Conservation (phyloP, 2,113 vertebrate species). For the Romanogobio albipinnatus region DNA sequence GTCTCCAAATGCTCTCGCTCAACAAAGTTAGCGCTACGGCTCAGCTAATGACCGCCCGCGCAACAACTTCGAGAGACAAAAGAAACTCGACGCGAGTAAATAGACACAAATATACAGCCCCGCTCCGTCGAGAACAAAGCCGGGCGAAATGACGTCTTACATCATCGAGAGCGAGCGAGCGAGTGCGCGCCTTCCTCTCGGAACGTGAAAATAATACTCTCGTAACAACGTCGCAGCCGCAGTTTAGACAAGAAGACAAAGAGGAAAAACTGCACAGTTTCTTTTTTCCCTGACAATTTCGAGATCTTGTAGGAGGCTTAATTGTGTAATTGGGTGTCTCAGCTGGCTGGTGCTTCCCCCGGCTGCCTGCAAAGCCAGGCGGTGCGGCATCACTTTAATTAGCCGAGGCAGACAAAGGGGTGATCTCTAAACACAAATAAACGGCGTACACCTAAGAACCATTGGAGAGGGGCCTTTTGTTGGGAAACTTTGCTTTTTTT, state of each 20-base stretch:
- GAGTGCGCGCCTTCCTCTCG: background rate
- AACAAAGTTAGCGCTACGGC: constrained; percentile 58
- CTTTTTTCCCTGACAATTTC: constrained; percentile 26
- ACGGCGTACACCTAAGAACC: constrained; percentile 52
- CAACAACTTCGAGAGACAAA: constrained; percentile 49
- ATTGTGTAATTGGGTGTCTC: constrained; percentile 52
- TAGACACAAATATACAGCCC: constrained; percentile 56
- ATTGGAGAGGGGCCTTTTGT: constrained; percentile 45
- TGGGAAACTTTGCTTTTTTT: constrained; percentile 46
- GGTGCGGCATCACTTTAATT: constrained; percentile 54
- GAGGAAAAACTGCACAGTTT: constrained; percentile 12
- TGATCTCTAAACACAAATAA: constrained; percentile 58
- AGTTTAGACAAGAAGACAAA: background rate
- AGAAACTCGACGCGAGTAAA: constrained; percentile 58
- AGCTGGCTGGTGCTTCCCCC: constrained; percentile 39
- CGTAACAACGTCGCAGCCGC: background rate
- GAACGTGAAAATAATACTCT: constrained; percentile 33
- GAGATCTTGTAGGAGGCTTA: constrained; percentile 48
- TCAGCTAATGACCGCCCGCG: constrained; percentile 62
- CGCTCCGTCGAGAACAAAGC: constrained; percentile 47
- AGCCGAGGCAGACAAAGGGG: constrained; percentile 52
- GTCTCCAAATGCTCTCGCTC: constrained; percentile 63
- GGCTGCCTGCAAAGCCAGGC: constrained; percentile 27
- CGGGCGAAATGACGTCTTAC: constrained; percentile 49
- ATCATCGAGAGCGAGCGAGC: constrained; percentile 29